Evolutionary conservation across 2,797 vertebrate genomes (phyloP).

Genomic region (Vespertilio murinus): DNA sequence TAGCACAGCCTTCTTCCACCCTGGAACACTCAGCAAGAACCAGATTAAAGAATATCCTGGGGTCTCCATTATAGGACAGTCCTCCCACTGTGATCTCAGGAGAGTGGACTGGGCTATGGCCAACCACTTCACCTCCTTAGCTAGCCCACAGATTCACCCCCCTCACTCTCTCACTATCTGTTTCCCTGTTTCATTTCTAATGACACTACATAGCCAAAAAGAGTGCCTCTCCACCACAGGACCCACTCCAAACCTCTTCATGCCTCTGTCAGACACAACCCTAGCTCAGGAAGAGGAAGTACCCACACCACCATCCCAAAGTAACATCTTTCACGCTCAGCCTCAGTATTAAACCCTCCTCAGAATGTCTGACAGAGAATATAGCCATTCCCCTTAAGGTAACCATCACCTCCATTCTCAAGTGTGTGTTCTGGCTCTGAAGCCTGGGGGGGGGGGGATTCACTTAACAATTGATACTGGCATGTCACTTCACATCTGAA

Average conservation of each 20-base stretch:
- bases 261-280: neutral
- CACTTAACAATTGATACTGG: neutral
- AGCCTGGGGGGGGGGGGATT: neutral
- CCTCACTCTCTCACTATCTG: neutral
- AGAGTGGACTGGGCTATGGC: neutral
- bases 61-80: neutral
- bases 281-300: neutral
- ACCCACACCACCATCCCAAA: neutral
- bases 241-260: neutral
- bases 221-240: neutral
- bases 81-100: neutral
- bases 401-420: neutral
- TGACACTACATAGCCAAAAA: neutral
- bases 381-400: neutral
- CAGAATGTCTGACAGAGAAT: neutral
- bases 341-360: neutral
- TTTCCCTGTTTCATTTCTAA: neutral
- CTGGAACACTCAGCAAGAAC: neutral
- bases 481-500: neutral
- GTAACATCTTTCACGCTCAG: neutral
- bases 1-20: neutral
- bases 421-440: neutral
- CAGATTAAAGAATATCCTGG: neutral
- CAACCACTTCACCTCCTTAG: neutral
- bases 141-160: neutral